phyloP scores from a whole-genome alignment of 2,113 vertebrate species.

The Clinocottus analis region DNA sequence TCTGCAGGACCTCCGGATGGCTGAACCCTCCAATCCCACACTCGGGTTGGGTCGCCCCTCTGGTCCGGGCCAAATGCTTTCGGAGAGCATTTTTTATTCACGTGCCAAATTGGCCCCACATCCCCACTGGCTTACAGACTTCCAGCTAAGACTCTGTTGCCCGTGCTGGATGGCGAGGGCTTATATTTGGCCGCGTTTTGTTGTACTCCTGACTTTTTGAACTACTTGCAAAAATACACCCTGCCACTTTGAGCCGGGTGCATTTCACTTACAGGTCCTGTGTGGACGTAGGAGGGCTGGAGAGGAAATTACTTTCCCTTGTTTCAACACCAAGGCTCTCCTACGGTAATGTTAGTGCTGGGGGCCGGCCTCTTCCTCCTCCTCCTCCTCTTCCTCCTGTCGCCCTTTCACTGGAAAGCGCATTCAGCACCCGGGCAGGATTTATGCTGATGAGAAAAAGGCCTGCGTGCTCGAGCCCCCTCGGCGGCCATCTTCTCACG shows the following conservation, averaged over 20 bases:
- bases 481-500: constrained; percentile 44
- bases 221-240: constrained; percentile 47
- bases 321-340: constrained; percentile 52
- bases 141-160: constrained; percentile 22
- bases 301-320: constrained; percentile 60
- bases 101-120: constrained; percentile 34
- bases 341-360: constrained; percentile 60
- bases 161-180: constrained; percentile 8
- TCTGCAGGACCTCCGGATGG: constrained; percentile 4
- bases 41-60: constrained; percentile 26
- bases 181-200: constrained; percentile 35
- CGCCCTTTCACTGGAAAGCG: constrained; percentile 47
- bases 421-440: constrained; percentile 48
- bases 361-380: constrained; percentile 37
- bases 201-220: constrained; percentile 44
- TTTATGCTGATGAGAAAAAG: constrained; percentile 76
- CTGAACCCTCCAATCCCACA: constrained; percentile 38
- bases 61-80: constrained; percentile 61
- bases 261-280: constrained; percentile 44
- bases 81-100: constrained; percentile 38
- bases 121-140: constrained; percentile 37
- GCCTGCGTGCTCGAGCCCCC: constrained; percentile 42
- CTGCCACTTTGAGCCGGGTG: constrained; percentile 12
- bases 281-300: constrained; percentile 31
- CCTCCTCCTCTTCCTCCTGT: too few species aligned